A percentile compares a stretch with the other conserved stretches of the same genome.
phyloP scores from a whole-genome alignment of 2,888 invertebrate genomes.

The Rhagonycha lutea region DNA sequence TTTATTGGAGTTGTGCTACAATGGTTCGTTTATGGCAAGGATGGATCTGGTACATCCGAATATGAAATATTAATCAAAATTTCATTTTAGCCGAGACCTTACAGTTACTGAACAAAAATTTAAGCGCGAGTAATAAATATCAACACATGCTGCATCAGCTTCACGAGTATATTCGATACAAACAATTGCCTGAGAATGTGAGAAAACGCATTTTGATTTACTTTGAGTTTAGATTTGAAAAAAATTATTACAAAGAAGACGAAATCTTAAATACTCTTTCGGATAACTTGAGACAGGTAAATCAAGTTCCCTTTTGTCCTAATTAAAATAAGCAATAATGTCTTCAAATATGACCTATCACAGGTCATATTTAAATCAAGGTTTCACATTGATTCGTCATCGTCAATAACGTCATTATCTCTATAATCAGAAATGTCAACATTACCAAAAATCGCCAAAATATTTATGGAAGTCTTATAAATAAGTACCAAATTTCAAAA shows the following conservation, averaged over 20 bases:
- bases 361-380: no score
- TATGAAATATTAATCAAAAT: background rate
- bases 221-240: constrained; percentile 52
- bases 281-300: constrained; percentile 47
- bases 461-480: no score
- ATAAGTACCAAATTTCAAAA: no score
- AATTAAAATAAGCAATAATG: no score
- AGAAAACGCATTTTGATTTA: constrained; percentile 49
- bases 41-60: background rate
- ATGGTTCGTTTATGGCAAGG: constrained; percentile 26
- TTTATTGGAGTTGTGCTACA: constrained; percentile 26
- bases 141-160: constrained; percentile 49
- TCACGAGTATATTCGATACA: constrained; percentile 53
- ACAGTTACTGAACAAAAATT: constrained; percentile 40
- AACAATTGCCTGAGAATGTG: constrained; percentile 50
- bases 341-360: no score
- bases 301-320: no score
- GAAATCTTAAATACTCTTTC: constrained; percentile 52
- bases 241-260: constrained; percentile 50
- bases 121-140: constrained; percentile 40
- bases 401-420: no score
- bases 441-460: no score
- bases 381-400: no score
- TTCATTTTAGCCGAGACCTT: constrained; percentile 36
- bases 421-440: no score